Evolutionary conservation across 2,888 invertebrate genomes (phyloP).

Genomic region (Drosophila merina): DNA sequence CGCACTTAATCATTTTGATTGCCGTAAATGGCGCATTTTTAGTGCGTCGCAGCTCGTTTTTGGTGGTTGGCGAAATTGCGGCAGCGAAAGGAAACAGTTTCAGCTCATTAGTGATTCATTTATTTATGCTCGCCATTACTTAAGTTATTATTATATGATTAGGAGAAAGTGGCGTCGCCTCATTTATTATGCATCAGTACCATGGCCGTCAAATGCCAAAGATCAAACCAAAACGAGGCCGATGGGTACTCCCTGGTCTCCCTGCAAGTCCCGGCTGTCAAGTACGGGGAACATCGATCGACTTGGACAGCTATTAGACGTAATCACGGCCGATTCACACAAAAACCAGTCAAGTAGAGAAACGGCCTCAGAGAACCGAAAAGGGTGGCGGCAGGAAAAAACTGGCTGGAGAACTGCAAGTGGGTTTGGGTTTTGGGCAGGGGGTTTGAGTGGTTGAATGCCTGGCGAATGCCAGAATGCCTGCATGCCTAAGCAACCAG

Average conservation of each 20-base stretch:
- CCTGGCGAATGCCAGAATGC: conserved; percentile 34
- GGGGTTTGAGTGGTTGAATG: conserved; percentile 14
- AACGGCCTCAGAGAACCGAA: not conserved
- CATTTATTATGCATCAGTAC: conserved; percentile 55
- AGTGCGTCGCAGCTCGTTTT: conserved; percentile 44
- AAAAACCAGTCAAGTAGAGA: conserved; percentile 11
- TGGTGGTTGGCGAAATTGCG: conserved; percentile 30
- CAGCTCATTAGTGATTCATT: conserved; percentile 70
- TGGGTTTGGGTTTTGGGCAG: not conserved
- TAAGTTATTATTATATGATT: conserved; percentile 69
- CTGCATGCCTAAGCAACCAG: conserved; percentile 71
- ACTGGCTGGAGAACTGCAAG: conserved; percentile 21
- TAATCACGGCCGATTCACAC: conserved; percentile 71
- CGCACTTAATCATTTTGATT: conserved; percentile 77
- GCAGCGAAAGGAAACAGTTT: conserved; percentile 43
- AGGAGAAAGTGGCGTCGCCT: conserved; percentile 51
- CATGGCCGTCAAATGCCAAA: conserved; percentile 15
- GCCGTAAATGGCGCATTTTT: conserved; percentile 71
- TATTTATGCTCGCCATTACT: conserved; percentile 54
- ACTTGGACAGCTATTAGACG: conserved; percentile 82
- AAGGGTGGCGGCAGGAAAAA: conserved; percentile 3
- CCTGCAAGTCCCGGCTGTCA: conserved; percentile 65
- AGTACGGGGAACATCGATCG: conserved; percentile 78
- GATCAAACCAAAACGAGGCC: conserved; percentile 10
- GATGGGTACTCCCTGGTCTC: not conserved